Percentiles rank a stretch among this genome's conserved stretches.
Conservation (phyloP, 2,797 vertebrate species). For the Carcharodon carcharias region DNA sequence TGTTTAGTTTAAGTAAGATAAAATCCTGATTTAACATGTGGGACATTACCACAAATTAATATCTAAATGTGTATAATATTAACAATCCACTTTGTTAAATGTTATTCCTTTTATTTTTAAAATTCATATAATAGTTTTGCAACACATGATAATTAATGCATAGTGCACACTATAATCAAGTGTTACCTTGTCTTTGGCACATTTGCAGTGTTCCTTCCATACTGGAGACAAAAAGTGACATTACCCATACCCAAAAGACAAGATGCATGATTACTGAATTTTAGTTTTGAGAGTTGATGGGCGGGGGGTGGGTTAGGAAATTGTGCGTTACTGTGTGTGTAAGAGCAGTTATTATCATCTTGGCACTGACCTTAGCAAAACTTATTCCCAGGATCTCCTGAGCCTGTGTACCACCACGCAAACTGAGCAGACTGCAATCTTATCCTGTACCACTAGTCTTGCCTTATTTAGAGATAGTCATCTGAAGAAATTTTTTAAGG, state of each 20-base stretch:
- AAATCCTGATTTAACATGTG: background rate
- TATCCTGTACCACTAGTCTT: background rate
- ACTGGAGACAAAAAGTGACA: constrained; percentile 66
- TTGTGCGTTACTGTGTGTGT: no score
- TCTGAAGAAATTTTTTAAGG: no score
- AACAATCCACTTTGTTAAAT: background rate
- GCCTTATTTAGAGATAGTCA: no score
- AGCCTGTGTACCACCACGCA: no score
- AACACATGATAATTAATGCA: constrained; percentile 14
- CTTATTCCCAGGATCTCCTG: no score
- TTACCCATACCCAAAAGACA: constrained; percentile 73
- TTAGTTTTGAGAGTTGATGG: background rate
- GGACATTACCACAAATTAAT: background rate
- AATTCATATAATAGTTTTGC: background rate
- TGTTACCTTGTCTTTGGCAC: constrained; percentile 78
- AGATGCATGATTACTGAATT: constrained; percentile 78
- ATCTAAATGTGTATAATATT: background rate
- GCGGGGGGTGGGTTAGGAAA: no score
- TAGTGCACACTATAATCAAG: constrained; percentile 38
- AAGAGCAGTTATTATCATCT: no score
- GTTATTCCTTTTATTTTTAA: background rate
- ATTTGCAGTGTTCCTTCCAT: constrained; percentile 63
- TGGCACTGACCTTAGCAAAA: no score
- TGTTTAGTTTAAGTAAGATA: constrained; percentile 57
- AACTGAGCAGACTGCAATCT: no score